These are phyloP conservation scores for Callopanchax toddi DNA, from an alignment of 2,113 vertebrate species.

Conservation along the genomic window DNA sequence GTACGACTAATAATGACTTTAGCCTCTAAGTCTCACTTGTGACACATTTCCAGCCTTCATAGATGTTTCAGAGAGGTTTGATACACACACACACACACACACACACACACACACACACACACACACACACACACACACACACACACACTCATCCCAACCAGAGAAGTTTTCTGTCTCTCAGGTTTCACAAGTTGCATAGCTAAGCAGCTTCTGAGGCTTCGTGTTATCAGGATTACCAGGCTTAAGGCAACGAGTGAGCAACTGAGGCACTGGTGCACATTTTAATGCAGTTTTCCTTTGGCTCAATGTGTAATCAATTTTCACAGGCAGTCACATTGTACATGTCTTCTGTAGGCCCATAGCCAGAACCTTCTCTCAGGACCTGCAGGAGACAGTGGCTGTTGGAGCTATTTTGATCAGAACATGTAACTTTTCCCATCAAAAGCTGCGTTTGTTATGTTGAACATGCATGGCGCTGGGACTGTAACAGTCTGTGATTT, in stretches of 20 bases:
- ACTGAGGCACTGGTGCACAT: neutral
- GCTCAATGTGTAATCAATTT: conserved; percentile 1
- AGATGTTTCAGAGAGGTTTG: neutral
- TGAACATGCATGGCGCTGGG: too few species aligned
- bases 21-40: too few species aligned
- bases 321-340: neutral
- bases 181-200: conserved; percentile 21
- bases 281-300: conserved; percentile 3
- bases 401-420: neutral
- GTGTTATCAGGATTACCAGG: conserved; percentile 3
- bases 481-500: too few species aligned
- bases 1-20: too few species aligned
- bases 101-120: too few species aligned
- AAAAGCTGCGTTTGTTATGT: neutral
- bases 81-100: too few species aligned
- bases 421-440: neutral
- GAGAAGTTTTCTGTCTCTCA: conserved; percentile 1
- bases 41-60: too few species aligned
- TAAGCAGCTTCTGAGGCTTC: conserved; percentile 1
- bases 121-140: neutral
- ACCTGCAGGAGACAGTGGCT: neutral
- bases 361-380: neutral
- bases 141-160: neutral
- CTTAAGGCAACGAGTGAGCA: conserved; percentile 4
- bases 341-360: neutral